phyloP scores from a whole-genome alignment of 2,888 invertebrate genomes.

The Diaperis boleti region DNA sequence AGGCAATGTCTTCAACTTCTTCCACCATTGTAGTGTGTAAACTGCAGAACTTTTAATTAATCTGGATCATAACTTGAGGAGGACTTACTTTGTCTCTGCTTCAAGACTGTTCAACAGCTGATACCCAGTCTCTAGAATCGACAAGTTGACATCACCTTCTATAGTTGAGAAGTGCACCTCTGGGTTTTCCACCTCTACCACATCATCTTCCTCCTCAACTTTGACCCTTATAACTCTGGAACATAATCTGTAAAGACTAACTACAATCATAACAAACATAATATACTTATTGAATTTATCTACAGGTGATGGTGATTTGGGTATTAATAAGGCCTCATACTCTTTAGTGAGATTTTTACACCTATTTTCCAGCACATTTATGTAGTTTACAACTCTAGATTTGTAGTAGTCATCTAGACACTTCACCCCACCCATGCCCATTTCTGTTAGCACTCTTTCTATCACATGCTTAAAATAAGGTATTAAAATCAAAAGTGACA shows the following conservation, averaged over 20 bases:
- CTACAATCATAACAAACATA: no score
- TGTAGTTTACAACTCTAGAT: constrained; percentile 61
- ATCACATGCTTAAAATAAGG: constrained; percentile 67
- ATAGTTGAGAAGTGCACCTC: constrained; percentile 59
- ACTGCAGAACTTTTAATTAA: constrained; percentile 42
- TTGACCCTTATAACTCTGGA: constrained; percentile 55
- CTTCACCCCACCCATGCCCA: constrained; percentile 71
- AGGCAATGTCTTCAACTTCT: constrained; percentile 50
- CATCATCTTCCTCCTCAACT: constrained; percentile 56
- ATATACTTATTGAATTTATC: constrained; percentile 56
- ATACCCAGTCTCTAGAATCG: constrained; percentile 59
- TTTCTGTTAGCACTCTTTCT: constrained; percentile 73
- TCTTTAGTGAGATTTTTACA: constrained; percentile 57
- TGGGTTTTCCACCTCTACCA: constrained; percentile 55
- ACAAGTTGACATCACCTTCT: constrained; percentile 56
- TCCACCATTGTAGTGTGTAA: constrained; percentile 52
- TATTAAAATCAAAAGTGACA: constrained; percentile 37
- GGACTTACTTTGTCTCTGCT: constrained; percentile 56
- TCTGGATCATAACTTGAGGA: background rate
- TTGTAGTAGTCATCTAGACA: constrained; percentile 73
- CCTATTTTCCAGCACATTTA: constrained; percentile 56
- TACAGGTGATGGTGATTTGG: constrained; percentile 53
- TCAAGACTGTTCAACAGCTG: constrained; percentile 60
- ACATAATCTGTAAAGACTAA: constrained; percentile 48
- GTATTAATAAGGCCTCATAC: constrained; percentile 49